phyloP scores from a whole-genome alignment of 2,888 invertebrate genomes.

The Leucoma salicis region DNA sequence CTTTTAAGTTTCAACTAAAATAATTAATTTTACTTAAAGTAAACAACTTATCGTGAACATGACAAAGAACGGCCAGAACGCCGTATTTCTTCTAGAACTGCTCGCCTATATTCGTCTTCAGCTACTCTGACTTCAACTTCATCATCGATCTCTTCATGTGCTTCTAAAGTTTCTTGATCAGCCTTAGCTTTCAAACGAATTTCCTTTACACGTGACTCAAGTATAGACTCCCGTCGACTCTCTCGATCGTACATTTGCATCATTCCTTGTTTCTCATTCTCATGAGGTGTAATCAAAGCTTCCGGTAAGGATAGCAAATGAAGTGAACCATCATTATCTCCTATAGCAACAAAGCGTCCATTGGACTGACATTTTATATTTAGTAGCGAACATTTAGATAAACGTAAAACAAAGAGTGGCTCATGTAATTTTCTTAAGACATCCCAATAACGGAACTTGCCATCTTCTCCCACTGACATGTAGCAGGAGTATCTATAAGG shows the following conservation, averaged over 20 bases:
- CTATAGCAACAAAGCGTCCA: constrained; percentile 83
- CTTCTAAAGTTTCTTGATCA: constrained; percentile 55
- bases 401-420: constrained; percentile 85
- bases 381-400: constrained; percentile 74
- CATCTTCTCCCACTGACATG: constrained; percentile 73
- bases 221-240: constrained; percentile 91
- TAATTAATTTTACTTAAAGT: too few relatives aligned
- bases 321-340: constrained; percentile 85
- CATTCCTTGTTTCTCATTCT: constrained; percentile 86
- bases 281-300: constrained; percentile 83
- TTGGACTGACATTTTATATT: constrained; percentile 84
- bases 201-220: constrained; percentile 92
- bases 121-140: constrained; percentile 38
- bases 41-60: too few relatives aligned
- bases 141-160: constrained; percentile 31
- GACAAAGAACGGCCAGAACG: too few relatives aligned
- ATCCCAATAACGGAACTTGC: constrained; percentile 90
- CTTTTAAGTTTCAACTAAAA: too few relatives aligned
- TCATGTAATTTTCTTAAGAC: constrained; percentile 86
- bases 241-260: constrained; percentile 91
- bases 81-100: constrained; percentile 49
- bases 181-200: constrained; percentile 81
- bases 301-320: constrained; percentile 85
- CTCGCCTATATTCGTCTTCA: constrained; percentile 69
- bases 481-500: constrained; percentile 61